Percentiles rank a stretch among this genome's conserved stretches.
Conservation (phyloP, 2,113 vertebrate genomes). For the Fregetta grallaria region DNA sequence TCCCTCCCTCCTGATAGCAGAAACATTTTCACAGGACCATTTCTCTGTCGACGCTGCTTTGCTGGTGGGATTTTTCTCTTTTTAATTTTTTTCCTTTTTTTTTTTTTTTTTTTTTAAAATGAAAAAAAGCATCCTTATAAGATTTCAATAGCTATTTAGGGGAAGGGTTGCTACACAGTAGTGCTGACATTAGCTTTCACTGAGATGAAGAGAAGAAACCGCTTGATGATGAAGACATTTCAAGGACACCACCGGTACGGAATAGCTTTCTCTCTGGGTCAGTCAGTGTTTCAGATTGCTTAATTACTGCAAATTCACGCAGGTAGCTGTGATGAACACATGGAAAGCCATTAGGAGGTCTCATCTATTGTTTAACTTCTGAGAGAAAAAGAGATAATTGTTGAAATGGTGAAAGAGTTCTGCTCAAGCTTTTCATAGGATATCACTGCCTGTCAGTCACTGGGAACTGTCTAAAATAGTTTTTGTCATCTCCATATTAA, state of each 20-base stretch:
- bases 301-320: constrained; percentile 66
- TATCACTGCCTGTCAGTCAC: neutral
- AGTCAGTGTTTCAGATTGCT: constrained; percentile 61
- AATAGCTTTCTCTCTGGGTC: constrained; percentile 53
- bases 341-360: constrained; percentile 57
- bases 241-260: constrained; percentile 72
- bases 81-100: neutral
- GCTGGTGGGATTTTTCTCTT: neutral
- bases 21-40: neutral
- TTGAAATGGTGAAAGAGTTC: neutral
- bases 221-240: constrained; percentile 75
- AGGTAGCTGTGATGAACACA: constrained; percentile 59
- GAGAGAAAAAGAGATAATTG: constrained; percentile 14
- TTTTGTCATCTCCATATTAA: constrained; percentile 24
- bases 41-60: constrained; percentile 22
- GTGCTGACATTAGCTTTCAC: constrained; percentile 74
- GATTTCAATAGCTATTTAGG: constrained; percentile 39
- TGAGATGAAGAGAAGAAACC: constrained; percentile 64
- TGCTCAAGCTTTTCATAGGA: neutral
- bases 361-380: constrained; percentile 46
- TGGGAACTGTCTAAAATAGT: neutral
- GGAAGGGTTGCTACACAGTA: constrained; percentile 25
- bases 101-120: neutral
- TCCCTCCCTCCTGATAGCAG: neutral
- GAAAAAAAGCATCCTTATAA: neutral